Percentiles rank a stretch among this genome's conserved stretches.
Conservation (phyloP, 2,888 invertebrate genomes). For the Clepsis dumicolana region DNA sequence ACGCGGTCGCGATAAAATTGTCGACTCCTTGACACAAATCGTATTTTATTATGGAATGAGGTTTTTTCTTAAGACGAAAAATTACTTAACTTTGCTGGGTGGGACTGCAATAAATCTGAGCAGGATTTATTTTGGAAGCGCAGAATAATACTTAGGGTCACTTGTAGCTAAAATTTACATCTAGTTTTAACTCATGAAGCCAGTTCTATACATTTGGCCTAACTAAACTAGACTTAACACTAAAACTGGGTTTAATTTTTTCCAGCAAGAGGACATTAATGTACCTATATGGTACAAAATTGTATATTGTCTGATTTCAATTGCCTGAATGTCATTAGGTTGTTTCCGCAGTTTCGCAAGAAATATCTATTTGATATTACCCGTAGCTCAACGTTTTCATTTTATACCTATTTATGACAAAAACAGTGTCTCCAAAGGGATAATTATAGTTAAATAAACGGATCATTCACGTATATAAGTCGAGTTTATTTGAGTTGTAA, state of each 20-base stretch:
- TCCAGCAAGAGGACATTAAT: too few relatives aligned
- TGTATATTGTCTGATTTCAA: too few relatives aligned
- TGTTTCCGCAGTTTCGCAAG: background rate
- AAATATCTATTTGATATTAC: background rate
- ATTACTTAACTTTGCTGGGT: conserved; percentile 25
- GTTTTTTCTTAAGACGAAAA: conserved; percentile 24
- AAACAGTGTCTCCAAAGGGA: too few relatives aligned
- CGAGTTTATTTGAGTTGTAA: too few relatives aligned
- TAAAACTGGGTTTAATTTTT: too few relatives aligned
- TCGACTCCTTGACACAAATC: conserved; percentile 45
- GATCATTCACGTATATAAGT: too few relatives aligned
- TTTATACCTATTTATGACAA: background rate
- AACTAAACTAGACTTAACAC: too few relatives aligned
- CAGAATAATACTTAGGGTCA: background rate
- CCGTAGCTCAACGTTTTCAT: background rate
- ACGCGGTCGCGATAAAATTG: conserved; percentile 32
- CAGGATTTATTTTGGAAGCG: conserved; percentile 12
- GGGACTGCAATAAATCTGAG: conserved; percentile 22
- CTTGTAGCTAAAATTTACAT: too few relatives aligned
- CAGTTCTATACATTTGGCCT: too few relatives aligned
- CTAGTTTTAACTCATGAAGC: background rate
- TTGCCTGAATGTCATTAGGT: background rate
- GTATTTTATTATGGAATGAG: conserved; percentile 45
- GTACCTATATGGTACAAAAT: too few relatives aligned
- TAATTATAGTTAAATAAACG: too few relatives aligned